Conservation (phyloP, 2,113 vertebrate genomes). For the Dicaeum eximium region DNA sequence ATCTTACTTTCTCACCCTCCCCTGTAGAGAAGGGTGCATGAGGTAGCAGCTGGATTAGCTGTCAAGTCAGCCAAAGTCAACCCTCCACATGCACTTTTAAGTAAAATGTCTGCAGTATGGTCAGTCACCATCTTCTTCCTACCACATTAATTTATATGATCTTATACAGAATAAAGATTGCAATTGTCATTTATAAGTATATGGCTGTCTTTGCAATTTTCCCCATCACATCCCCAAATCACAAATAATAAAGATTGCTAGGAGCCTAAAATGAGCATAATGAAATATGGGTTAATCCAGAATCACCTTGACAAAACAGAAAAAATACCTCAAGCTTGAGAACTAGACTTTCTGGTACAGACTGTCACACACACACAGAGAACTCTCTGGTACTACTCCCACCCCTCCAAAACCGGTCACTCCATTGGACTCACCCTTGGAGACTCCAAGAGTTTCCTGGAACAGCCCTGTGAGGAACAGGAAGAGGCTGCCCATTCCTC, state of each 20-base stretch:
- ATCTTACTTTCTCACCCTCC: background rate
- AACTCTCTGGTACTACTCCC: background rate
- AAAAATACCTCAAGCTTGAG: background rate
- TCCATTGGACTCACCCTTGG: background rate
- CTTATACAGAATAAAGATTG: background rate
- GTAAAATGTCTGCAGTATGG: background rate
- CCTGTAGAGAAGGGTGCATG: background rate
- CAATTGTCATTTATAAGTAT: background rate
- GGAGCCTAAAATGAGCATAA: background rate
- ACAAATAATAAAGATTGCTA: background rate
- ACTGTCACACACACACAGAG: rapidly evolving
- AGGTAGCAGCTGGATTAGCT: background rate
- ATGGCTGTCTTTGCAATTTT: background rate
- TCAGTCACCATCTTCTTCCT: background rate
- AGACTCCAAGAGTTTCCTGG: background rate
- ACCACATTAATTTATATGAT: background rate
- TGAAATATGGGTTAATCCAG: background rate
- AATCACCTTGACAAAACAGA: background rate
- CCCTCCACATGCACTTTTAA: background rate
- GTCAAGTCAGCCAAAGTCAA: background rate
- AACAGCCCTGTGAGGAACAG: background rate
- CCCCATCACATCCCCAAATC: background rate
- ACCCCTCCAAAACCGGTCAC: background rate
- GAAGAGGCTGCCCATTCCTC: background rate
- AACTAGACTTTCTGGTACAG: background rate